Conservation (phyloP, 2,797 vertebrate species). For the Paguma larvata region DNA sequence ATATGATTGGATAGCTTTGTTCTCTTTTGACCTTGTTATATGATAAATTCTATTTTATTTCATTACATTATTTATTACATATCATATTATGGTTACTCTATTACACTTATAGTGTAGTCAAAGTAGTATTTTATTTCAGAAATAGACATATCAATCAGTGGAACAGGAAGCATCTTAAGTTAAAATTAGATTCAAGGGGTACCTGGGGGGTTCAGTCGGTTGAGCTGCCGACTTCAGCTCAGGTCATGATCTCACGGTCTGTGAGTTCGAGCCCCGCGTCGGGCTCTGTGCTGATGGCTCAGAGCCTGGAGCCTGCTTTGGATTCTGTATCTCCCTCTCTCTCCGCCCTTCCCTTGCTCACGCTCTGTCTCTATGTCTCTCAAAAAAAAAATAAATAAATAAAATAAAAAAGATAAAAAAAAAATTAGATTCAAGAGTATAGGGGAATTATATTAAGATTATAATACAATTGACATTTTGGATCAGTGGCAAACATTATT, state of each 20-base stretch:
- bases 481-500: constrained; percentile 12
- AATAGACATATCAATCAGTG: neutral
- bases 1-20: neutral
- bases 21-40: neutral
- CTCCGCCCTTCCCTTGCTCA: too few species aligned
- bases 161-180: neutral
- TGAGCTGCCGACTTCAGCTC: too few species aligned
- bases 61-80: neutral
- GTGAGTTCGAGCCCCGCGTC: too few species aligned
- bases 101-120: neutral
- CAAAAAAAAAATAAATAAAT: too few species aligned
- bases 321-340: too few species aligned
- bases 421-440: constrained; percentile 4
- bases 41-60: neutral
- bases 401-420: too few species aligned
- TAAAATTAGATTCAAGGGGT: constrained; percentile 4
- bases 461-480: constrained; percentile 47
- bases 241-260: too few species aligned
- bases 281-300: too few species aligned
- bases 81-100: neutral
- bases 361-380: too few species aligned
- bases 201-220: too few species aligned
- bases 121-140: constrained; percentile 22
- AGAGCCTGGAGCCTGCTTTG: too few species aligned
- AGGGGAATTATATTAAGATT: neutral